These are phyloP conservation scores for Melanotaenia boesemani DNA, from an alignment of 2,797 vertebrate species.

Conservation along the genomic window DNA sequence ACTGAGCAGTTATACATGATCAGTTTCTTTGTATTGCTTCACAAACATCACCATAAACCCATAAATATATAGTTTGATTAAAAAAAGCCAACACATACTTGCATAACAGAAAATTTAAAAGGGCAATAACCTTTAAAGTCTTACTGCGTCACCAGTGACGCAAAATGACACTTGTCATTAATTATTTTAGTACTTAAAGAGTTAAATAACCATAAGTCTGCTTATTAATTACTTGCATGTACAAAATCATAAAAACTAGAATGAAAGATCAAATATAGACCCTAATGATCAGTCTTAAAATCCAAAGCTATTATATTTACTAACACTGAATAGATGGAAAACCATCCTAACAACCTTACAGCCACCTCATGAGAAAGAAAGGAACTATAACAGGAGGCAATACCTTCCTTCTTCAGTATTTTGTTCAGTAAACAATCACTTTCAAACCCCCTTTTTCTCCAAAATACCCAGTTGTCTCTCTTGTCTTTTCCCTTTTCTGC, in stretches of 20 bases:
- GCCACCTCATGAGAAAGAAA: no score
- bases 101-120: not conserved
- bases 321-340: not conserved
- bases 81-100: not conserved
- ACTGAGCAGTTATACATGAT: not conserved
- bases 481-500: slow-evolving; percentile 25
- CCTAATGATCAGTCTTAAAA: not conserved
- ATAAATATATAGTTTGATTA: not conserved
- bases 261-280: no score
- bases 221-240: not conserved
- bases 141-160: no score
- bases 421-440: slow-evolving; percentile 5
- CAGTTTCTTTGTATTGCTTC: not conserved
- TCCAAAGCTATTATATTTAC: not conserved
- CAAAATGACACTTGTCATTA: no score
- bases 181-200: no score
- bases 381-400: no score
- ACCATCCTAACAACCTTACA: no score
- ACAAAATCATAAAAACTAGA: not conserved
- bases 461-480: slow-evolving; percentile 7
- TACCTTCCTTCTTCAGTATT: not conserved
- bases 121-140: no score
- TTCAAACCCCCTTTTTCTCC: not conserved
- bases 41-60: not conserved
- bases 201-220: not conserved